Evolutionary conservation across 2,888 invertebrate species (phyloP).

Genomic region (Volucella inflata): DNA sequence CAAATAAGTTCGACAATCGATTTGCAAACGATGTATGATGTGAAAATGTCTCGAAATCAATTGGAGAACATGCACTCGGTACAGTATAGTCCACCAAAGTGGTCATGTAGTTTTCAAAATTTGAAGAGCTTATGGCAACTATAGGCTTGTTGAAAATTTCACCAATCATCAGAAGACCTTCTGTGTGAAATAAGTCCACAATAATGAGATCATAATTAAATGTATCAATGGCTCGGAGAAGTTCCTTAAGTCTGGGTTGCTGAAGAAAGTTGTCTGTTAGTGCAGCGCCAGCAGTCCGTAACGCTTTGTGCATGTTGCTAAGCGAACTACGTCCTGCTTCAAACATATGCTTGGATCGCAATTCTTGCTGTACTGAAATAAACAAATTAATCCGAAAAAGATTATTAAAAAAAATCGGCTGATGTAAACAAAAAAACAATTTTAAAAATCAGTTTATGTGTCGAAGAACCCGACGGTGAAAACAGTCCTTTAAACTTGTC

Average conservation of each 20-base stretch:
- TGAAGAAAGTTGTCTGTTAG: conserved; percentile 81
- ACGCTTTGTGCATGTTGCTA: conserved; percentile 77
- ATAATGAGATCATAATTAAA: conserved; percentile 84
- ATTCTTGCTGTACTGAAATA: conserved; percentile 66
- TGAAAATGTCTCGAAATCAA: conserved; percentile 82
- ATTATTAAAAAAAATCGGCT: background rate
- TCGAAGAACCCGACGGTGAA: too few species aligned
- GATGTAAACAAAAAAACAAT: background rate
- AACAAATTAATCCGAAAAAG: background rate
- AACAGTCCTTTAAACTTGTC: too few species aligned
- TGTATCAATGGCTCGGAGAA: conserved; percentile 78
- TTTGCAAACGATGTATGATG: conserved; percentile 84
- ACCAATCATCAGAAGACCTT: conserved; percentile 83
- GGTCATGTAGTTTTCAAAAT: conserved; percentile 84
- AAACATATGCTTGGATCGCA: conserved; percentile 65
- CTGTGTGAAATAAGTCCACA: conserved; percentile 83
- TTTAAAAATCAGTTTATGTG: too few species aligned
- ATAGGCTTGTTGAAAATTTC: conserved; percentile 82
- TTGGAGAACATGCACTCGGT: conserved; percentile 84
- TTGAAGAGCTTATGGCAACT: conserved; percentile 82
- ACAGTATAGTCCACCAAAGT: conserved; percentile 83
- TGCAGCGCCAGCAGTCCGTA: conserved; percentile 79
- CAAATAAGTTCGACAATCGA: conserved; percentile 84
- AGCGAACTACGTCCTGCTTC: conserved; percentile 74
- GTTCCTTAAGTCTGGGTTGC: conserved; percentile 76